A percentile compares a stretch with the other conserved stretches of the same genome.
These are phyloP conservation scores for Neodontobutis hainanensis DNA, from an alignment of 2,113 vertebrate genomes.

Conservation along the genomic window DNA sequence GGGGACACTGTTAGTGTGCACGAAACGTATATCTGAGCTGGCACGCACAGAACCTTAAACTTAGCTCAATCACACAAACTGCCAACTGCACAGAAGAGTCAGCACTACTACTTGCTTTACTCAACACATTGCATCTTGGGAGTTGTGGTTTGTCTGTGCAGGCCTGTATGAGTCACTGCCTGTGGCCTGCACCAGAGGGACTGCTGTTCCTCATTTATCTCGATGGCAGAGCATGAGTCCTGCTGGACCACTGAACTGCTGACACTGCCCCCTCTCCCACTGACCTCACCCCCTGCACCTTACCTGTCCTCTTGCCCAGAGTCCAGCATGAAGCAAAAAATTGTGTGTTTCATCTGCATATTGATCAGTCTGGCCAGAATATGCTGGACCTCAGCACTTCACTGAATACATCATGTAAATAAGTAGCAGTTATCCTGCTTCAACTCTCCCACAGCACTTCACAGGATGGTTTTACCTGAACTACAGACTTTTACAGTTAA, in stretches of 20 bases:
- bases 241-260: slow-evolving; percentile 71
- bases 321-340: slow-evolving; percentile 65
- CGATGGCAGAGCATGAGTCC: slow-evolving; percentile 63
- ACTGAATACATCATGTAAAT: slow-evolving; percentile 74
- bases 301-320: slow-evolving; percentile 31
- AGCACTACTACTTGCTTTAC: slow-evolving; percentile 65
- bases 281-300: background rate
- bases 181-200: slow-evolving; percentile 54
- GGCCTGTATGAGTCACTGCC: slow-evolving; percentile 50
- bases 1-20: slow-evolving; percentile 14
- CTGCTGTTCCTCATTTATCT: slow-evolving; percentile 70
- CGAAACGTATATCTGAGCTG: slow-evolving; percentile 23
- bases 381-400: slow-evolving; percentile 73
- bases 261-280: slow-evolving; percentile 36
- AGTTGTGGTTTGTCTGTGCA: slow-evolving; percentile 73
- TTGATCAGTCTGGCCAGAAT: slow-evolving; percentile 69
- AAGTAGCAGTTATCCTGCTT: slow-evolving; percentile 59
- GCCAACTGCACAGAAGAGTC: slow-evolving; percentile 68
- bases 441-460: slow-evolving; percentile 39
- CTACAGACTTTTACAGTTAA: slow-evolving; percentile 42
- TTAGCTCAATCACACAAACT: slow-evolving; percentile 62
- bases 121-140: slow-evolving; percentile 73
- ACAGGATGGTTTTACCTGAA: slow-evolving; percentile 28
- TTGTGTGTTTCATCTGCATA: slow-evolving; percentile 76
- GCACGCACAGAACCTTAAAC: slow-evolving; percentile 44